These are phyloP conservation scores for Philhelius pedissequus DNA, from an alignment of 2,888 invertebrate genomes.

Conservation along the genomic window DNA sequence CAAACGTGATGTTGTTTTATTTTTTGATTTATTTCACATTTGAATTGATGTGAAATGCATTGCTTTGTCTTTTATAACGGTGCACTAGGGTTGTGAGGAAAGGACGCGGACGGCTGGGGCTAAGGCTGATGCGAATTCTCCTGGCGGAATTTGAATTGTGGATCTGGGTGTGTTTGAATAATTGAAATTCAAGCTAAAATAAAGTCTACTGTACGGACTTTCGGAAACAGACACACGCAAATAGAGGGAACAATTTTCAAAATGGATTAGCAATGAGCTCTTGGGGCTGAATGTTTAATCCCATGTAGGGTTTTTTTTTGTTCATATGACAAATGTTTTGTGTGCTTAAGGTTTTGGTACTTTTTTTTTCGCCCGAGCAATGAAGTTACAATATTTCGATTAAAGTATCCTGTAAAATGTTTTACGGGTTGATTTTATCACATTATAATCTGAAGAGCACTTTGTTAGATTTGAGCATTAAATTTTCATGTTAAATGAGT, in stretches of 20 bases:
- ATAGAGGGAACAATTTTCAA: slow-evolving; percentile 48
- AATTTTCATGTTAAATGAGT: neutral
- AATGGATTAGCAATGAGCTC: slow-evolving; percentile 51
- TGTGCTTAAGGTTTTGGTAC: neutral
- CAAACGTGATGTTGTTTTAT: slow-evolving; percentile 66
- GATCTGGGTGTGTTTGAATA: slow-evolving; percentile 51
- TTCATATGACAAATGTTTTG: slow-evolving; percentile 45
- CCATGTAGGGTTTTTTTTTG: slow-evolving; percentile 27
- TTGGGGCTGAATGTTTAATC: slow-evolving; percentile 16
- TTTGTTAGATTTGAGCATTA: neutral
- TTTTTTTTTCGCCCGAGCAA: neutral
- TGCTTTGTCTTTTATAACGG: slow-evolving; percentile 19
- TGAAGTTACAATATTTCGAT: slow-evolving; percentile 4
- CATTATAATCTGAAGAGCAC: neutral
- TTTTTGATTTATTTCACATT: slow-evolving; percentile 61
- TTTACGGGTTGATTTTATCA: neutral
- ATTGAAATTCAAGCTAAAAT: slow-evolving; percentile 63
- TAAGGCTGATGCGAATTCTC: neutral
- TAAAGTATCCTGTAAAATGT: slow-evolving; percentile 3
- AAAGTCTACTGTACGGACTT: neutral
- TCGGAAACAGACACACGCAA: neutral
- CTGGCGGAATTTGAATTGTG: neutral
- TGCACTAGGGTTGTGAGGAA: neutral
- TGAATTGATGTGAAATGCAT: slow-evolving; percentile 28
- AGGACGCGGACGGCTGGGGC: neutral